Percentiles rank a stretch among this genome's conserved stretches.
Conservation (phyloP, 2,797 vertebrate species). For the Lycodopsis pacificus region DNA sequence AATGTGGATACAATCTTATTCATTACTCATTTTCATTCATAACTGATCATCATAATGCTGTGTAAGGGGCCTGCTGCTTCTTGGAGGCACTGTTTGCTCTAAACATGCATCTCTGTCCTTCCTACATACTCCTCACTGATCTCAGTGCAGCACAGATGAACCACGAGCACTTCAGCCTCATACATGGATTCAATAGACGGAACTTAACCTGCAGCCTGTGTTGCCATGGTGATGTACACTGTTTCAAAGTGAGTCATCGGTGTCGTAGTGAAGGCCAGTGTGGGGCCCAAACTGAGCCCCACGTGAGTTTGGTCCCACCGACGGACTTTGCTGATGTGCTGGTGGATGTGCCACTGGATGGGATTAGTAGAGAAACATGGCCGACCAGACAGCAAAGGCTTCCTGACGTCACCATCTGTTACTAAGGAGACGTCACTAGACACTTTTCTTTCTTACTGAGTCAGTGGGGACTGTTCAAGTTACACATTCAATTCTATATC, state of each 20-base stretch:
- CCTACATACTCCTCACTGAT: slow-evolving; percentile 1
- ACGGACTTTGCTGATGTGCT: slow-evolving; percentile 1
- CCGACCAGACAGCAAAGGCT: background rate
- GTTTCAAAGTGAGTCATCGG: slow-evolving; percentile 59
- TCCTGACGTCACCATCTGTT: background rate
- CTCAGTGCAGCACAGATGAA: slow-evolving; percentile 53
- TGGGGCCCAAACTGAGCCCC: slow-evolving; percentile 30
- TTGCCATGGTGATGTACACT: slow-evolving; percentile 58
- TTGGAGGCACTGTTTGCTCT: slow-evolving; percentile 2
- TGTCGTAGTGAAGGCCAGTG: slow-evolving; percentile 20
- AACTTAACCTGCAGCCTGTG: slow-evolving; percentile 44
- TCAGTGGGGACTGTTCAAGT: too few species aligned
- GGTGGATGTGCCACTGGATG: slow-evolving; percentile 3
- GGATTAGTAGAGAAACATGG: background rate
- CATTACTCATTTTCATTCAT: slow-evolving; percentile 29
- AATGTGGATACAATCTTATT: background rate
- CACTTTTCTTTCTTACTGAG: background rate
- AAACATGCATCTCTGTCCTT: slow-evolving; percentile 4
- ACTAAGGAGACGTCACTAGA: background rate
- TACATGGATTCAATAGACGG: slow-evolving; percentile 39
- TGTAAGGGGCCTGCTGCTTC: slow-evolving; percentile 27
- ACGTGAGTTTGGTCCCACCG: background rate
- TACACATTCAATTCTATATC: background rate
- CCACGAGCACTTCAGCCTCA: slow-evolving; percentile 46
- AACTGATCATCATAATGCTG: slow-evolving; percentile 53